Evolutionary conservation across 1,140 invertebrate species (phyloP), one percentile per base, ranked within the genome.

Genomic region (Trypoxylus dichotomus): DNA sequence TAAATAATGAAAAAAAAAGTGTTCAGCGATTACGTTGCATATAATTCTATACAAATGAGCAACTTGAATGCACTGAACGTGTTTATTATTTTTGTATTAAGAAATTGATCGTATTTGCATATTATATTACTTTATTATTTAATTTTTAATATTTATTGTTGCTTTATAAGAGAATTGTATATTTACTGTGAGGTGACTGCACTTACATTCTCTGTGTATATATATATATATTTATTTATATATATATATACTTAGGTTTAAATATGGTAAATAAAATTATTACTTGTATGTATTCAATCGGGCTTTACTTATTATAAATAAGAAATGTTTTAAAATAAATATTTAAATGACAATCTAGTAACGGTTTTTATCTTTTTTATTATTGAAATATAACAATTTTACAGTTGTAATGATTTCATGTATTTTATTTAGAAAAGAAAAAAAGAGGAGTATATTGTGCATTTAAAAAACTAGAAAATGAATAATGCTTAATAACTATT

Each of bases 121-220:
- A 68, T 68, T 68, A 68, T 54, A n/a, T 54, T 54, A 19, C 47
- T n/a, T 19, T 54, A 54, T 54, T 54, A 19, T 27, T 68, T 68
- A 24, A 27, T 24, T 68, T 15, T 25, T 29, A 54, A 24, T 68
- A 68, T 68, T 68, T 68, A 68, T 68, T 68, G 13, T 27, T 21
- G 47, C 3, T 29, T 24, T 68, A 68, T n/a, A 15, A 68, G 60
- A 68, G 60, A 68, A 58, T 68, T 68, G 60, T 68, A 68, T 68
- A 68, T 27, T 68, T 68, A 74, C 41, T 74, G 72, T 74, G 72
- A 74, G 72, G 72, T 74, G 72, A 74, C 72, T 74, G 72, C 72
- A 74, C 72, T 74, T 74, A 74, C 32, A 68, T 68, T 68, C 60
- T 68, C 60, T 10, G 15, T 68, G 60, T 68, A 68, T 68, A 68